Evolutionary conservation across 2,888 invertebrate genomes (phyloP).

Genomic region (Idaea biselata): DNA sequence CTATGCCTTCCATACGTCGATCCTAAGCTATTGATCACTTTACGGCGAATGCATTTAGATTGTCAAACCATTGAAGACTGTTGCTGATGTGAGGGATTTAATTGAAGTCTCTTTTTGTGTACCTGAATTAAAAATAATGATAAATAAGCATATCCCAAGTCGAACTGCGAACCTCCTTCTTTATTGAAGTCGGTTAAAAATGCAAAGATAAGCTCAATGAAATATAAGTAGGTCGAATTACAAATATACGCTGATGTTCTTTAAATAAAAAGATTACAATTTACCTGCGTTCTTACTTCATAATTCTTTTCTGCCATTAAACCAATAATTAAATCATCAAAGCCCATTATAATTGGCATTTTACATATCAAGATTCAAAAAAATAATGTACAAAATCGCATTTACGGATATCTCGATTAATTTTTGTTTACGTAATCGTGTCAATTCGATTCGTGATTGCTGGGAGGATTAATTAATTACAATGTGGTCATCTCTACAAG

Average conservation of each 20-base stretch:
- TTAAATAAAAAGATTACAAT: neutral
- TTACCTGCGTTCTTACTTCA: neutral
- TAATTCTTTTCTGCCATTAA: neutral
- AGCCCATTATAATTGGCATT: neutral
- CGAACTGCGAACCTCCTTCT: no score
- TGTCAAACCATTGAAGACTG: neutral
- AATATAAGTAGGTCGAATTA: no score
- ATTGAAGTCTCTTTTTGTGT: neutral
- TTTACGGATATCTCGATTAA: neutral
- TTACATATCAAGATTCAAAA: neutral
- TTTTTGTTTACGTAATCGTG: neutral
- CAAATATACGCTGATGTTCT: neutral
- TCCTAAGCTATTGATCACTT: neutral
- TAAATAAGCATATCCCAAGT: no score
- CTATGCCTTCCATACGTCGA: no score
- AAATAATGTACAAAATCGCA: neutral
- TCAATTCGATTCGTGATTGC: neutral
- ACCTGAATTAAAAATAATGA: no score
- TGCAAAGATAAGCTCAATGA: no score
- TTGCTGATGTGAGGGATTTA: neutral
- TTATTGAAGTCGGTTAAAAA: no score
- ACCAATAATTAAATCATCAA: neutral
- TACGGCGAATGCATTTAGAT: neutral
- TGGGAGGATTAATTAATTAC: neutral
- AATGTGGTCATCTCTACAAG: neutral